These are phyloP conservation scores for Acholoe squamosa DNA, from an alignment of 2,888 invertebrate species.

Conservation along the genomic window DNA sequence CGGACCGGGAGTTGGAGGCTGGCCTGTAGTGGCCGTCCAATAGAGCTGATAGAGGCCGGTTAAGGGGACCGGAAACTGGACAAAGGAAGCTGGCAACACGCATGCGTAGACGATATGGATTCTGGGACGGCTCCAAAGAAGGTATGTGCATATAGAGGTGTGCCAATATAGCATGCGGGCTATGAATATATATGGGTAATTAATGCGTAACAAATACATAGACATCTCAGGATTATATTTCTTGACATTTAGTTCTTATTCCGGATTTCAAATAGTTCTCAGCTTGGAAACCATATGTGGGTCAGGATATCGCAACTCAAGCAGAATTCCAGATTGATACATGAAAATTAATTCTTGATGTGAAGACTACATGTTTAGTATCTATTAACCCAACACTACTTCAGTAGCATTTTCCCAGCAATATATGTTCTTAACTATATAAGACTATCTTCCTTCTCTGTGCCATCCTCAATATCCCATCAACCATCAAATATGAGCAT, in stretches of 20 bases:
- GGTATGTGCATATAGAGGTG: not conserved
- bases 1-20: slow-evolving; percentile 23
- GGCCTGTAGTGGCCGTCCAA: not conserved
- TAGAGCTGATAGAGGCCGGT: slow-evolving; percentile 20
- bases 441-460: not conserved
- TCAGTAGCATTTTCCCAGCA: not conserved
- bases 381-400: not conserved
- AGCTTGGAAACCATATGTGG: no score
- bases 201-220: no score
- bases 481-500: not conserved
- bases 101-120: not conserved
- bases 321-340: no score
- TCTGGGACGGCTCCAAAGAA: slow-evolving; percentile 3
- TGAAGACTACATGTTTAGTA: no score
- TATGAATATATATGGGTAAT: no score
- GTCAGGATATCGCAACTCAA: no score
- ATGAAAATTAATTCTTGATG: no score
- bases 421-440: not conserved
- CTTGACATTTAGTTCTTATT: no score
- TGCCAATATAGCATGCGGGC: no score
- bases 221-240: no score
- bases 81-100: slow-evolving; percentile 17
- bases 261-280: no score
- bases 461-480: not conserved
- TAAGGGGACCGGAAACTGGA: not conserved